phyloP scores from a whole-genome alignment of 2,113 vertebrate species.

The Urocynchramus pylzowi region DNA sequence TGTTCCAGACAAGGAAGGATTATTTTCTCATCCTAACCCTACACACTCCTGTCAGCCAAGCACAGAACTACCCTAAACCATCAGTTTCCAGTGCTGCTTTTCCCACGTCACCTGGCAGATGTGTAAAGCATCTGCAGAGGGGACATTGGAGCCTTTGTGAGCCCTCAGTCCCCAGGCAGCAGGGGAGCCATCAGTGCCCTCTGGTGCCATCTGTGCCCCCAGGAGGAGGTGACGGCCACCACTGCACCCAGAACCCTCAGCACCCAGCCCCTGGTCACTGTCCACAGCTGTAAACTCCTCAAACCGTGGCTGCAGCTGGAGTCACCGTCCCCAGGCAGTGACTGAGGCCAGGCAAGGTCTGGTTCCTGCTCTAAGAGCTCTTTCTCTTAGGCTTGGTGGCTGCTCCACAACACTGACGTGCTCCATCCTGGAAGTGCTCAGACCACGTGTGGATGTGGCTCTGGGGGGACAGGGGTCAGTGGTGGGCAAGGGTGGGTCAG shows the following conservation, averaged over 20 bases:
- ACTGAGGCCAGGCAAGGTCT: not conserved
- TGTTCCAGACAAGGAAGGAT: not conserved
- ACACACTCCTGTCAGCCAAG: not conserved
- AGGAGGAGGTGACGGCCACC: not conserved
- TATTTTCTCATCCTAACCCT: not conserved
- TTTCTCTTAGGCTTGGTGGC: not conserved
- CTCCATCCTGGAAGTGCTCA: not conserved
- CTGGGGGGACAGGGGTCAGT: not conserved
- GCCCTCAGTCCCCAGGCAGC: not conserved
- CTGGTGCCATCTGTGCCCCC: not conserved
- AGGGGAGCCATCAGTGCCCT: not conserved
- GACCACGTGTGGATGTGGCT: fast-evolving
- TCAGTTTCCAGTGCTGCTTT: not conserved
- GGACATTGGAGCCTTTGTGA: not conserved
- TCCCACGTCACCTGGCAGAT: not conserved
- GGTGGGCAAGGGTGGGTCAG: not conserved
- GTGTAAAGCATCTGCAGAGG: not conserved
- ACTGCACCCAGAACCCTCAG: not conserved
- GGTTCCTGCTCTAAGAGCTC: not conserved
- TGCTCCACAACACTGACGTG: not conserved
- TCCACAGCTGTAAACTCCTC: not conserved
- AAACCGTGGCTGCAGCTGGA: not conserved
- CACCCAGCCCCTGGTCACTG: fast-evolving
- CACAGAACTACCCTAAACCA: not conserved
- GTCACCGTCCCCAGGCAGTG: not conserved